phyloP scores from a whole-genome alignment of 2,797 vertebrate genomes.

The Melanitta fusca region DNA sequence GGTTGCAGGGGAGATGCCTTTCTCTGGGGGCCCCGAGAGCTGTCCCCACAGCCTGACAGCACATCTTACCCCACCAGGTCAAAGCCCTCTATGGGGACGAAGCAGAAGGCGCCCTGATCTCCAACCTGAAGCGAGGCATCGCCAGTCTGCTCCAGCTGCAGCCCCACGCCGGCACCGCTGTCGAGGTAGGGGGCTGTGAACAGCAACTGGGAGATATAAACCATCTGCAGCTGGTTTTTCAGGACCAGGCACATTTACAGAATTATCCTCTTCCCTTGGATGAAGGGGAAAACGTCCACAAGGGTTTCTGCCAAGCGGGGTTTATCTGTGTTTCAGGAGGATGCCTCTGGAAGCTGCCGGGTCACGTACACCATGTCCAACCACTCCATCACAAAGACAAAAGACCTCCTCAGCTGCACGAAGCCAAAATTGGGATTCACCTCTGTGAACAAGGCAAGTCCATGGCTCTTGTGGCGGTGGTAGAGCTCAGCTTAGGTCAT shows the following conservation, averaged over 20 bases:
- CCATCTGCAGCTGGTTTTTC: background rate
- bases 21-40: background rate
- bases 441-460: slow-evolving; percentile 68
- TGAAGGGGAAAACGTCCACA: background rate
- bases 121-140: slow-evolving; percentile 72
- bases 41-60: accelerated
- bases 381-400: slow-evolving; percentile 62
- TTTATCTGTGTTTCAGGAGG: slow-evolving; percentile 52
- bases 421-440: slow-evolving; percentile 28
- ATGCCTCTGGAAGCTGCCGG: slow-evolving; percentile 66
- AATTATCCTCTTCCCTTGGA: background rate
- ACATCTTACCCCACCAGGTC: slow-evolving; percentile 28
- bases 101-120: background rate
- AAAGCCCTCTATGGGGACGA: slow-evolving; percentile 12
- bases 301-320: background rate
- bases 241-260: background rate
- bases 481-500: background rate
- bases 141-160: slow-evolving; percentile 73
- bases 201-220: background rate
- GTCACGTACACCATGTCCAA: slow-evolving; percentile 34
- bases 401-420: slow-evolving; percentile 70
- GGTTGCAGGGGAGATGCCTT: background rate
- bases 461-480: background rate
- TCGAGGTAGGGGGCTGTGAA: slow-evolving; percentile 51
- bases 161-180: background rate